Conservation (phyloP, 1,140 invertebrate genomes). For the Aethina tumida region DNA sequence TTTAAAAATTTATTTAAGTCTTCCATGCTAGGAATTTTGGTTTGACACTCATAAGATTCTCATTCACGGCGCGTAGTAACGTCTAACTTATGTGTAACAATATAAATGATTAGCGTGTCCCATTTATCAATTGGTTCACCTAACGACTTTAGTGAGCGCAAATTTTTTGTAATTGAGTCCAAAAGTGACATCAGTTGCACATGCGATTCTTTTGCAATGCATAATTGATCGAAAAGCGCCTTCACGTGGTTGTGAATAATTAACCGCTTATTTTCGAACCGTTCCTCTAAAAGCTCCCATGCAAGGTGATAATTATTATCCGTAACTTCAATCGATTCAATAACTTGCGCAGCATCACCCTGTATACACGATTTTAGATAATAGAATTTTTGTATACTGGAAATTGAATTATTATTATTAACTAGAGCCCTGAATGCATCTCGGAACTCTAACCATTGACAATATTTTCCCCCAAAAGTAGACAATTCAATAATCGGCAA, state of each 20-base stretch:
- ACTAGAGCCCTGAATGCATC: conserved; percentile 10
- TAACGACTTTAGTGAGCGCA: conserved; percentile 14
- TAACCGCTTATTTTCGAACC: conserved; percentile 13
- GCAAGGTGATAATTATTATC: conserved; percentile 12
- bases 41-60: conserved; percentile 6
- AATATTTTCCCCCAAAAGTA: conserved; percentile 4
- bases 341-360: conserved; percentile 8
- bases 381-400: conserved; percentile 9
- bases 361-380: conserved; percentile 10
- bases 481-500: conserved; percentile 7
- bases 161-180: conserved; percentile 18
- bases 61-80: conserved; percentile 5
- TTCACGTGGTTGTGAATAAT: conserved; percentile 11
- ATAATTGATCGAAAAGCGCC: conserved; percentile 3
- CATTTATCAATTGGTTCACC: conserved; percentile 17
- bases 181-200: conserved; percentile 12
- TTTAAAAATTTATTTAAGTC: conserved; percentile 3
- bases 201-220: conserved; percentile 14
- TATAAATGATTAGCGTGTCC: conserved; percentile 21
- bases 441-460: conserved; percentile 6
- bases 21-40: conserved; percentile 2
- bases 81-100: conserved; percentile 13
- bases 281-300: conserved; percentile 10
- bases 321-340: conserved; percentile 9
- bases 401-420: conserved; percentile 7